Percentiles rank a stretch among this genome's conserved stretches.
phyloP scores from a whole-genome alignment of 2,888 invertebrate genomes.

The Conus canariensis region DNA sequence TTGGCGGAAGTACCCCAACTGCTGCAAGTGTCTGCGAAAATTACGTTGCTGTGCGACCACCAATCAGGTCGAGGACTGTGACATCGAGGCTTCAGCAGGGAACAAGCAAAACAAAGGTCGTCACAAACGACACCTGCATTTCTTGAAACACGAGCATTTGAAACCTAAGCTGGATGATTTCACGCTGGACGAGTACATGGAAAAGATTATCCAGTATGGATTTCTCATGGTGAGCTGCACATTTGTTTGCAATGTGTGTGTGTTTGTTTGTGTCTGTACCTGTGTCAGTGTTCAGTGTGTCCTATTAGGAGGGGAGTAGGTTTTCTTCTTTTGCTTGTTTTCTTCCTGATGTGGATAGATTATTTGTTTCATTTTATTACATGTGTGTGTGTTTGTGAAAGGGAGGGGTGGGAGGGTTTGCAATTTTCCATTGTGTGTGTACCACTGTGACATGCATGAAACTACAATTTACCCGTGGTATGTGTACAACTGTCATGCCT shows the following conservation, averaged over 20 bases:
- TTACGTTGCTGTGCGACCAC: constrained; percentile 43
- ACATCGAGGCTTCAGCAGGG: constrained; percentile 39
- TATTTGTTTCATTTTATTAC: not conserved
- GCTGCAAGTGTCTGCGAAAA: constrained; percentile 43
- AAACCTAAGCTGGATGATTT: constrained; percentile 79
- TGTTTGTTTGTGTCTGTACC: not conserved
- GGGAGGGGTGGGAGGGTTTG: no score
- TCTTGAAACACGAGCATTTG: constrained; percentile 76
- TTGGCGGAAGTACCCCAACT: constrained; percentile 55
- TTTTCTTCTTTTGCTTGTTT: not conserved
- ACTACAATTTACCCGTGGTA: no score
- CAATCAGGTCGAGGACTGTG: constrained; percentile 51
- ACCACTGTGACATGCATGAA: no score
- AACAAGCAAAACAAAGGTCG: constrained; percentile 30
- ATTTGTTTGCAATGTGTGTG: not conserved
- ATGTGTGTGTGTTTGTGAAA: not conserved
- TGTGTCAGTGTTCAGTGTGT: not conserved
- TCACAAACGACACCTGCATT: constrained; percentile 48
- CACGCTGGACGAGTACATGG: constrained; percentile 79
- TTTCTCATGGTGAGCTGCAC: constrained; percentile 77
- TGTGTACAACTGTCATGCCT: no score
- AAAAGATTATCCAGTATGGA: constrained; percentile 80
- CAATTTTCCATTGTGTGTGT: no score
- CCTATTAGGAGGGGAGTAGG: no score
- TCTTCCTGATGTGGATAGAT: not conserved